Evolutionary conservation across 2,888 invertebrate species (phyloP).

Genomic region (Morpho achilles): DNA sequence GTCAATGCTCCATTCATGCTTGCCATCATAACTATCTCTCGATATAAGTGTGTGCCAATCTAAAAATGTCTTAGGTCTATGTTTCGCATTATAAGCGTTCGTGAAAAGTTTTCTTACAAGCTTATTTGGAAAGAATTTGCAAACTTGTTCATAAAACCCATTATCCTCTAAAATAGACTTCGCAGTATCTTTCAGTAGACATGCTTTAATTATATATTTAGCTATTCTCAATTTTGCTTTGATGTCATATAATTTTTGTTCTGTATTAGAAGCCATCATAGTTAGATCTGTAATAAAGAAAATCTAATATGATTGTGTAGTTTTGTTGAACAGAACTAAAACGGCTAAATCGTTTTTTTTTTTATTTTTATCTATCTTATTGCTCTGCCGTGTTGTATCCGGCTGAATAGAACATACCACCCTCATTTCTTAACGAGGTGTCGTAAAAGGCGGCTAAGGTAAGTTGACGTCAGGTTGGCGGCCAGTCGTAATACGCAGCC

Average conservation of each 20-base stretch:
- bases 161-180: not conserved
- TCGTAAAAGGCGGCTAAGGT: too few relatives aligned
- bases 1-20: not conserved
- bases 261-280: not conserved
- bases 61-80: constrained; percentile 1
- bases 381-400: too few relatives aligned
- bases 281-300: too few relatives aligned
- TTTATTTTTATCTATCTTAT: too few relatives aligned
- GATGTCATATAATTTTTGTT: not conserved
- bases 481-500: too few relatives aligned
- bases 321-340: too few relatives aligned
- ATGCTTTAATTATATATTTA: constrained; percentile 1
- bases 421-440: too few relatives aligned
- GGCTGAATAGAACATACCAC: too few relatives aligned
- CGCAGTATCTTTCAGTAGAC: not conserved
- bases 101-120: not conserved
- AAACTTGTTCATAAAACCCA: not conserved
- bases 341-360: too few relatives aligned
- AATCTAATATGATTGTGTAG: too few relatives aligned
- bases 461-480: too few relatives aligned
- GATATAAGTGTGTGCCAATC: too few relatives aligned
- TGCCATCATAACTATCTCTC: not conserved
- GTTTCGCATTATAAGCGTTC: not conserved
- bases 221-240: constrained; percentile 1
- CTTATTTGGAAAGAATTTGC: not conserved